Base-by-base conservation (phyloP, 2,113 vertebrate genomes). In the Tautogolabrus adspersus region DNA sequence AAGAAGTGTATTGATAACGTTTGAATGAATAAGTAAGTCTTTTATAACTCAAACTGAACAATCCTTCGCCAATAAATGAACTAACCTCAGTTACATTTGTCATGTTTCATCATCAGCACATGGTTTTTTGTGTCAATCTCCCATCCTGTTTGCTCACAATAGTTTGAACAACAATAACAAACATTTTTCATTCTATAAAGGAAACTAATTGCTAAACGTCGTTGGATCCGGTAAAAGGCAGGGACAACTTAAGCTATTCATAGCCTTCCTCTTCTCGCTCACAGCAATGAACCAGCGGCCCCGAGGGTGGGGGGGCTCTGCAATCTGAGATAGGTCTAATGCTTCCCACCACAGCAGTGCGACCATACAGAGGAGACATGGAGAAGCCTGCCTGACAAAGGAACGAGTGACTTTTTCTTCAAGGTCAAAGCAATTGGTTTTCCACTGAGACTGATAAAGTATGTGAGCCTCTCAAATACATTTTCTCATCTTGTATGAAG, bases 261-360 rank as follows among this genome's bases (percentile, higher is more conserved):
- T 94, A 89, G 91, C 75, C 66, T 91, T 88, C 77, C 87, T 87
- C 74, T 66, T 81, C 65, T 64, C 61, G 82, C 84, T 86, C 81
- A 64, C 80, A 77, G 87, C 78, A 62, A 71, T 86, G 72, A 68
- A 86, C 77, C 77, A 75, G 44, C 65, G 44, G 79, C 88, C 88
- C 79, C 89, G 1, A 52, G 73, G 58, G 74, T 13, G 49, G 73
- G 59, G 75, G 64, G 21, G 38, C 72, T 21, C 59, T 92, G 90
- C 87, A 93, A 93, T 90, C 80, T 66, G 92, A 94, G 93, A 88
- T 75, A 51, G 56, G 83, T 70, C 90, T 93, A 91, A 93, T 92
- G 90, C 88, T 87, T 87, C 78, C 87, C 83, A 90, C 88, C 79
- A 71, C 83, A 67, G 83, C 69, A 21, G 55, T 18, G 69, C 67